Percentiles rank a stretch among this genome's conserved stretches.
phyloP scores from a whole-genome alignment of 2,888 invertebrate species.

The Ernsta delagoae region DNA sequence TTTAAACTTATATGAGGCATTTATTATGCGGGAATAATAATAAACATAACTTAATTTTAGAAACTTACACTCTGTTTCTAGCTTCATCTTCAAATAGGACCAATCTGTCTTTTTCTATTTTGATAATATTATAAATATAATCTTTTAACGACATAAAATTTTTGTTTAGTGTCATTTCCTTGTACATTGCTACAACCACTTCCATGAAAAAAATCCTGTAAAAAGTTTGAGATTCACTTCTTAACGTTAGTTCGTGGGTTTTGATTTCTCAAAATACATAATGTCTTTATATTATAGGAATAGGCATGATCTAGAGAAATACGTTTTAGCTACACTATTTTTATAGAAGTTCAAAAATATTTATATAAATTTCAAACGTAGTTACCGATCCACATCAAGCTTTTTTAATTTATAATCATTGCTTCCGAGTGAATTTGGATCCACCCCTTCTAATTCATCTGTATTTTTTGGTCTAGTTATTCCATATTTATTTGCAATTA shows the following conservation, averaged over 20 bases:
- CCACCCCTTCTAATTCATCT: constrained; percentile 49
- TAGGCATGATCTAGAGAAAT: too few species aligned
- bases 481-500: constrained; percentile 47
- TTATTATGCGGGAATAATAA: too few species aligned
- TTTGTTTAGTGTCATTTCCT: constrained; percentile 50
- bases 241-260: too few species aligned
- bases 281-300: too few species aligned
- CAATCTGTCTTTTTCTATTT: constrained; percentile 43
- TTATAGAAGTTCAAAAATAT: not conserved
- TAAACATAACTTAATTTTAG: too few species aligned
- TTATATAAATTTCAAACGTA: not conserved
- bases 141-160: constrained; percentile 46
- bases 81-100: constrained; percentile 54
- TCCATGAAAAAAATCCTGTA: constrained; percentile 51
- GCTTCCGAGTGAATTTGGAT: constrained; percentile 43
- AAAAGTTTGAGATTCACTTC: constrained; percentile 25
- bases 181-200: constrained; percentile 50
- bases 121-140: constrained; percentile 43
- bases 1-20: too few species aligned
- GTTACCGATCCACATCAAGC: constrained; percentile 50
- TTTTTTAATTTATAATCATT: constrained; percentile 51
- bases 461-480: constrained; percentile 43
- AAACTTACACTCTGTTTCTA: constrained; percentile 51
- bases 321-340: too few species aligned
- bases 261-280: too few species aligned